phyloP scores from a whole-genome alignment of 2,113 vertebrate genomes.

The Clarias magur region DNA sequence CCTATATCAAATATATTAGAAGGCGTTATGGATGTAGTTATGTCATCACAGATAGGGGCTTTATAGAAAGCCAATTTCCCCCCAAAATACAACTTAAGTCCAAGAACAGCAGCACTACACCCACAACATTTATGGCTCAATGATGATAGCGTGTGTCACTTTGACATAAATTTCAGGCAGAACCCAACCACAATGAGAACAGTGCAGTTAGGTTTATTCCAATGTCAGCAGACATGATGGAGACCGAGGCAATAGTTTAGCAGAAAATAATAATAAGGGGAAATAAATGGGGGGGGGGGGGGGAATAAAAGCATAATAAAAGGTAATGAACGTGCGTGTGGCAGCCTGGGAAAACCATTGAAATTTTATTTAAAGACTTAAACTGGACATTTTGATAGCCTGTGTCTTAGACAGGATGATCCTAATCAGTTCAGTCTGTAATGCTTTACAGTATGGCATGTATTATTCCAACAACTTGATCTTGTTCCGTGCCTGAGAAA shows the following conservation, averaged over 20 bases:
- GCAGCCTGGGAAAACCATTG: neutral
- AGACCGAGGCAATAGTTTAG: neutral
- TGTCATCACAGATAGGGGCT: neutral
- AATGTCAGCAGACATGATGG: slow-evolving; percentile 17
- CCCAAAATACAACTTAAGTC: neutral
- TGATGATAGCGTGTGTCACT: neutral
- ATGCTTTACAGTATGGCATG: neutral
- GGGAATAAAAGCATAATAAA: neutral
- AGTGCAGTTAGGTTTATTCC: neutral
- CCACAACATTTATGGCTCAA: neutral
- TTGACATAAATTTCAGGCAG: neutral
- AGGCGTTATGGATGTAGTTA: neutral
- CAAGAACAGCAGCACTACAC: neutral
- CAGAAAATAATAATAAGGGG: neutral
- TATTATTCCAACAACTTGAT: neutral
- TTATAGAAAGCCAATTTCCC: neutral
- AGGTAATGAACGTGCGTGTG: neutral
- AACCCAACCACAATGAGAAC: neutral
- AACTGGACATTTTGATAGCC: neutral
- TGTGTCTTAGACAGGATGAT: neutral
- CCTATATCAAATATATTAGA: too few relatives aligned
- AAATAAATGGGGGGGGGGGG: too few relatives aligned
- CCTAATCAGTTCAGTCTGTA: neutral
- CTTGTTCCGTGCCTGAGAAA: neutral
- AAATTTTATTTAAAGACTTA: neutral